These are phyloP conservation scores for Leptinotarsa defecta DNA, from an alignment of 1,140 invertebrate genomes.

Conservation along the genomic window DNA sequence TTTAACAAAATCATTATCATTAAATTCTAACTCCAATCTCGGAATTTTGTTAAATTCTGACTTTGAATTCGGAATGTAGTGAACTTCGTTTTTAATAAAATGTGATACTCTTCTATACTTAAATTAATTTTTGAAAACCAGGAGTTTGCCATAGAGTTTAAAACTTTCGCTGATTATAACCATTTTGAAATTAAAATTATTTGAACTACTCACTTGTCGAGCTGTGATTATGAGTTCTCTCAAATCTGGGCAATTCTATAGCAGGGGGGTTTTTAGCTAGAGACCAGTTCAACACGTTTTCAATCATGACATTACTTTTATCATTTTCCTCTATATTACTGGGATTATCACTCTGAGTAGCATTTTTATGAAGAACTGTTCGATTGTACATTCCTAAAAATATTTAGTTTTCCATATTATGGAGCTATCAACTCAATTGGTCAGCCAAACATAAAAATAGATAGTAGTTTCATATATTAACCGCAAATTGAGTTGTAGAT, in stretches of 20 bases:
- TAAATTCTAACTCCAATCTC: no score
- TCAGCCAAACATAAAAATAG: not conserved
- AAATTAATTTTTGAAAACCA: no score
- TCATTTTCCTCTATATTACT: constrained; percentile 28
- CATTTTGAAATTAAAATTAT: no score
- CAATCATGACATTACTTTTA: constrained; percentile 39
- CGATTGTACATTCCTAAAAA: constrained; percentile 45
- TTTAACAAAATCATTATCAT: no score
- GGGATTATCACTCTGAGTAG: constrained; percentile 7
- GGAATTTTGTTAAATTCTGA: no score
- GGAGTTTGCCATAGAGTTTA: no score
- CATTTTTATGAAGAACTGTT: constrained; percentile 26
- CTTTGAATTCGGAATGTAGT: no score
- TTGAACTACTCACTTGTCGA: not conserved
- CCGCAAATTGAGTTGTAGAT: no score
- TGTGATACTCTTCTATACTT: no score
- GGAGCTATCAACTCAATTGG: not conserved
- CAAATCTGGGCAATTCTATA: constrained; percentile 39
- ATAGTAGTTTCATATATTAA: not conserved
- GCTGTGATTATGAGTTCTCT: constrained; percentile 17
- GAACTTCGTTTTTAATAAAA: no score
- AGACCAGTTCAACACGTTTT: constrained; percentile 54
- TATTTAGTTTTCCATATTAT: not conserved
- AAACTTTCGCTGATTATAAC: no score
- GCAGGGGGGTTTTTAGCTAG: constrained; percentile 47